phyloP scores from a whole-genome alignment of 2,888 invertebrate genomes.

The Ecliptopera silaceata region DNA sequence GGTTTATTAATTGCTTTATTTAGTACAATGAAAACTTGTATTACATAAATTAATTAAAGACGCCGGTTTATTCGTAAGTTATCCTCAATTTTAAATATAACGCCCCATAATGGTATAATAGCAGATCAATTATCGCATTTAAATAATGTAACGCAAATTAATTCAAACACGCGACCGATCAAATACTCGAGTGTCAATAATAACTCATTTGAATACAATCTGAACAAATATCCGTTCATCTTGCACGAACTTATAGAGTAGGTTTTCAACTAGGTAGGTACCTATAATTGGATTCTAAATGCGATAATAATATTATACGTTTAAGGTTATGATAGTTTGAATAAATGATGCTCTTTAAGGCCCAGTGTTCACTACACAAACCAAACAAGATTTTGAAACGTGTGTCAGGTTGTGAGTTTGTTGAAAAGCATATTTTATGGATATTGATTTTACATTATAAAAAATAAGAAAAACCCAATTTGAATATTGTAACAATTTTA shows the following conservation, averaged over 20 bases:
- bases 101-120: slow-evolving; percentile 63
- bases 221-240: slow-evolving; percentile 25
- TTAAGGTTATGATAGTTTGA: slow-evolving; percentile 54
- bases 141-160: slow-evolving; percentile 70
- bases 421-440: too few species aligned
- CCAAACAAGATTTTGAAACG: background rate
- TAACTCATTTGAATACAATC: slow-evolving; percentile 71
- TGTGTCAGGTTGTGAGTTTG: background rate
- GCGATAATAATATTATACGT: slow-evolving; percentile 40
- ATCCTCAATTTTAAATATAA: slow-evolving; percentile 39
- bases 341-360: slow-evolving; percentile 49
- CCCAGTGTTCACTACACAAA: background rate
- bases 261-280: slow-evolving; percentile 14
- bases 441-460: slow-evolving; percentile 1
- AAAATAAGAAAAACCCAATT: slow-evolving; percentile 8
- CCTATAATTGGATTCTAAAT: slow-evolving; percentile 41
- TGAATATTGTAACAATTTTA: slow-evolving; percentile 57
- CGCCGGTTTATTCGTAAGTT: slow-evolving; percentile 3
- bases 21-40: slow-evolving; percentile 9
- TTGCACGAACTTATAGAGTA: slow-evolving; percentile 11
- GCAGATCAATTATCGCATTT: slow-evolving; percentile 65
- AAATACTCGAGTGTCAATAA: slow-evolving; percentile 62
- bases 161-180: slow-evolving; percentile 66
- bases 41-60: background rate
- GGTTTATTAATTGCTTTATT: slow-evolving; percentile 2